Percentiles rank a stretch among this genome's conserved stretches.
Evolutionary conservation across 2,888 invertebrate species (phyloP).

Genomic region (Caenorhabditis virilis): DNA sequence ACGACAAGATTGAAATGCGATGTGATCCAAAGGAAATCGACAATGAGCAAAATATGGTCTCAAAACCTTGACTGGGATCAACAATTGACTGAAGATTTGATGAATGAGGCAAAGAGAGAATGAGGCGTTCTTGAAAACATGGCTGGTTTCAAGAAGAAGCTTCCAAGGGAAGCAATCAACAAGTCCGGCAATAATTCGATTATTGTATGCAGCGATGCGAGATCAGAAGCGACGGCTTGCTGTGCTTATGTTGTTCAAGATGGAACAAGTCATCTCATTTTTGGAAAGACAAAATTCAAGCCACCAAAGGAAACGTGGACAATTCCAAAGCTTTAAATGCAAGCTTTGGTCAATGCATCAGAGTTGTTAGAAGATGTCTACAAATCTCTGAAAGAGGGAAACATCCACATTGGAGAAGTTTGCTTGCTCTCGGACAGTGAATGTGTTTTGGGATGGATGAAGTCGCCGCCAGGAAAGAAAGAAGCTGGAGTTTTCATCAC

Average conservation of each 20-base stretch:
- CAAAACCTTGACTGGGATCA: no score
- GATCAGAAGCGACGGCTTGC: neutral
- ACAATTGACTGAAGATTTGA: no score
- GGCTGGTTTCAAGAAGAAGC: neutral
- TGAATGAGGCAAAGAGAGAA: no score
- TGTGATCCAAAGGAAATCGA: neutral
- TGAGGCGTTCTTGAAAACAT: neutral
- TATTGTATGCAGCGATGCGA: constrained; percentile 14
- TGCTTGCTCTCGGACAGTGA: neutral
- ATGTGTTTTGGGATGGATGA: neutral
- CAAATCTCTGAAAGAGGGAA: neutral
- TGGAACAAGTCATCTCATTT: neutral
- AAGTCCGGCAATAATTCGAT: neutral
- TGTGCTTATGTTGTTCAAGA: neutral
- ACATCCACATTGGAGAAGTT: no score
- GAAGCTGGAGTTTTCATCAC: neutral
- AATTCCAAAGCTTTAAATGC: constrained; percentile 18
- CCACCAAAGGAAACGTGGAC: constrained; percentile 8
- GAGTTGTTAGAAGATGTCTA: constrained; percentile 3
- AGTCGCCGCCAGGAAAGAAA: neutral
- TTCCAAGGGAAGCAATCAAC: neutral
- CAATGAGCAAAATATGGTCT: no score
- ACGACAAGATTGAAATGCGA: neutral
- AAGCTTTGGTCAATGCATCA: constrained; percentile 12
- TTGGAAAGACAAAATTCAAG: constrained; percentile 1